Conservation (phyloP, 2,888 invertebrate species). For the Drosophila heteroneura region DNA sequence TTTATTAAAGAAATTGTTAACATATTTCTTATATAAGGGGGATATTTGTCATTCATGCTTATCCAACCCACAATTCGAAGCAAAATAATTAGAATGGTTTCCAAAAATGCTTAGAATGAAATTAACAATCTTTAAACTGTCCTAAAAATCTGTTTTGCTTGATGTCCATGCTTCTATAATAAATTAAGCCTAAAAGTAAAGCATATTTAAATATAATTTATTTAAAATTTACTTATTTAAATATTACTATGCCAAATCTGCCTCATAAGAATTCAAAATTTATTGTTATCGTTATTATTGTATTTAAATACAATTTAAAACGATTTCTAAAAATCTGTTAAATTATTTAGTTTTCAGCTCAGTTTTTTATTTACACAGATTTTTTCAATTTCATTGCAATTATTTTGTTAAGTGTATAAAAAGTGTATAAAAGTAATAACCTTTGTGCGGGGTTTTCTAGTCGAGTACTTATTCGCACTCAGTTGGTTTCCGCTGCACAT, state of each 20-base stretch:
- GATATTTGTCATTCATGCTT: rapidly evolving
- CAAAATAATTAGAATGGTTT: not conserved
- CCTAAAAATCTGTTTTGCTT: rapidly evolving
- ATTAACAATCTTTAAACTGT: not conserved
- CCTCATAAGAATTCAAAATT: too few species aligned
- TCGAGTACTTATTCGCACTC: not conserved
- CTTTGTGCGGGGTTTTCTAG: not conserved
- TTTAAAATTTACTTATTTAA: not conserved
- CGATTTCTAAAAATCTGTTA: not conserved
- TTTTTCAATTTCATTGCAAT: not conserved
- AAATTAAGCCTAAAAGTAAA: rapidly evolving
- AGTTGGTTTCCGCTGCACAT: slow-evolving; percentile 21
- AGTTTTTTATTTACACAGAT: not conserved
- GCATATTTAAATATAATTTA: not conserved
- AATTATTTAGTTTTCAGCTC: not conserved
- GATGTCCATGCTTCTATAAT: too few species aligned
- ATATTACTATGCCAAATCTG: not conserved
- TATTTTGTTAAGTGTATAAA: not conserved
- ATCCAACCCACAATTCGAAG: too few species aligned
- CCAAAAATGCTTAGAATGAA: not conserved
- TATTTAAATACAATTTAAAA: not conserved
- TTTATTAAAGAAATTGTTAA: not conserved
- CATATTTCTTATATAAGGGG: not conserved
- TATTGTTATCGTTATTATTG: too few species aligned
- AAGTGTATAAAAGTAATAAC: not conserved